Evolutionary conservation across 2,888 invertebrate species (phyloP), one percentile per base, ranked within the genome.

Genomic region (Nomada fucata): DNA sequence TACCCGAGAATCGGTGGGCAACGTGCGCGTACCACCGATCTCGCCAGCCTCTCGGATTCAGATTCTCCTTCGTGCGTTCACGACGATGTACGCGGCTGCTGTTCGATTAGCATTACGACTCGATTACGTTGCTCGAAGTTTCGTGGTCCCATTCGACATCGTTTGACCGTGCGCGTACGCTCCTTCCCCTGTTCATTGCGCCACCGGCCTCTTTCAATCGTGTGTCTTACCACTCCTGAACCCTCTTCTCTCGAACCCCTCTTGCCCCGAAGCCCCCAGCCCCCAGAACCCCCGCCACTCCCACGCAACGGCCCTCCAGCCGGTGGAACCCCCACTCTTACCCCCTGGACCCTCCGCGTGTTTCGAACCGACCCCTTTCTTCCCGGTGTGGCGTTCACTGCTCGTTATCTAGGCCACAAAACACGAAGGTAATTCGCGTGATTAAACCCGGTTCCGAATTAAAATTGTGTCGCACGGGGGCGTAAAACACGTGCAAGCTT

Each of bases 371-470:
- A 68, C 57, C 75, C 75, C 67, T 77, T 85, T 71, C 63, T 65
- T 70, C 59, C 68, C 77, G 76, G 29, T 52, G 69, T 73, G 68
- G 73, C 73, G 73, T 79, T 68, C 77, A 76, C 73, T 68, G 76
- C 80, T 84, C 84, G 86, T 90, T 90, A 91, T 91, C 90, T 90
- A 86, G 89, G 91, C 86, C 90, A 91, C 71, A 88, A 86, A 86
- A 87, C 86, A 82, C 81, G 82, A 78, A 72, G 75, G 84, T 86
- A 89, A 89, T 90, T 89, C 84, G 63, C 65, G 29, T 76, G 59
- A 70, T 60, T 68, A 57, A 50, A 67, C 36, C 15, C 47, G 74
- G 23, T 55, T 55, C 47, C 15, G 26, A 75, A 63, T 50, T 63
- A 59, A 73, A 36, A 36, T 52, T 36, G 7, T 36, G 36, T 5